Percentiles rank a stretch among this genome's conserved stretches.
phyloP scores from a whole-genome alignment of 2,888 invertebrate species.

The Resseliella maxima region DNA sequence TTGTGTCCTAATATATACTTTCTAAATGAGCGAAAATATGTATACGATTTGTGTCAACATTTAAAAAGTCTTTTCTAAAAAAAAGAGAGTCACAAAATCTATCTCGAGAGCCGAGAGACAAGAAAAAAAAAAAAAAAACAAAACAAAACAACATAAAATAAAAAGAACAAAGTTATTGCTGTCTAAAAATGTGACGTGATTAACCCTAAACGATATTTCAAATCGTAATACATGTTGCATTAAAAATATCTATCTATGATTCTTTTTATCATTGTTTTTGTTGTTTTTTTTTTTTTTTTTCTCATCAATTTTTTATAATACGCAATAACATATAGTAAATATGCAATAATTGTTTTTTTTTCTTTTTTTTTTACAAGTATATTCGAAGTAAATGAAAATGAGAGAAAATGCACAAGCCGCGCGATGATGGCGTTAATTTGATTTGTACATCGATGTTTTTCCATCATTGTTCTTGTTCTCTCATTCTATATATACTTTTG shows the following conservation, averaged over 20 bases:
- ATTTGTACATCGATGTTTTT: neutral
- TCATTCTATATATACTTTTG: neutral
- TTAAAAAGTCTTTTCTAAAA: neutral
- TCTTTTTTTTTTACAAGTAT: neutral
- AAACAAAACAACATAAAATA: no score
- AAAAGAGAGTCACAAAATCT: slow-evolving; percentile 11
- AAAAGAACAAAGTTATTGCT: slow-evolving; percentile 25
- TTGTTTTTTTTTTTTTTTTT: neutral
- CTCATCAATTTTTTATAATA: neutral
- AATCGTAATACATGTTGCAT: slow-evolving; percentile 21
- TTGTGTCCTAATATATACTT: neutral
- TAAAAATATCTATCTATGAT: neutral
- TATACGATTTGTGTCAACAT: neutral
- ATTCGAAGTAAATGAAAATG: neutral
- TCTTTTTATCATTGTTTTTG: no score
- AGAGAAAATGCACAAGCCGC: neutral
- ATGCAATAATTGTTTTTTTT: no score
- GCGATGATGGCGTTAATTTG: no score
- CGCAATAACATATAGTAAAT: neutral
- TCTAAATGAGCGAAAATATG: neutral
- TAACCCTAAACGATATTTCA: slow-evolving; percentile 15
- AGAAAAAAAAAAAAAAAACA: no score
- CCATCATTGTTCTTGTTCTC: neutral
- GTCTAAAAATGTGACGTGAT: neutral
- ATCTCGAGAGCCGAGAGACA: no score